Evolutionary conservation across 2,888 invertebrate genomes (phyloP).

Genomic region (Dynastes grantii): DNA sequence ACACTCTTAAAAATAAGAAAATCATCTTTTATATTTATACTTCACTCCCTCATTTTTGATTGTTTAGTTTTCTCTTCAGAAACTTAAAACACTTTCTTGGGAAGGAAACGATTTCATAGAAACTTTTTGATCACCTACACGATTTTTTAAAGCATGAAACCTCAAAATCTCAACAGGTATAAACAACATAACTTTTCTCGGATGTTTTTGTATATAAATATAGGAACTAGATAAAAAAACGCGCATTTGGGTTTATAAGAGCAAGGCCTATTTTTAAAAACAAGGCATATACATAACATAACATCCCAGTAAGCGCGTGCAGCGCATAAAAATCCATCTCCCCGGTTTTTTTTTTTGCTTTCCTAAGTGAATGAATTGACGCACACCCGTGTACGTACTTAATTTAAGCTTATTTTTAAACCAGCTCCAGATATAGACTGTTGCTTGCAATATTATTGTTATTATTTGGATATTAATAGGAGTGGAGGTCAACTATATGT

Average conservation of each 20-base stretch:
- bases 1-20: too few species aligned
- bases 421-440: background rate
- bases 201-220: constrained; percentile 24
- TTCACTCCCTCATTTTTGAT: too few species aligned
- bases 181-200: constrained; percentile 6
- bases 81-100: too few species aligned
- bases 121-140: too few species aligned
- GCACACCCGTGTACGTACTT: background rate
- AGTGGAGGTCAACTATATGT: background rate
- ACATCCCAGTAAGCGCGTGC: constrained; percentile 10
- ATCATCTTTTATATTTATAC: too few species aligned
- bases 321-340: constrained; percentile 25
- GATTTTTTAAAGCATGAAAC: too few species aligned
- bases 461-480: background rate
- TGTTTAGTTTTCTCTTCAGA: too few species aligned
- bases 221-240: background rate
- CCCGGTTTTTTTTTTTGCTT: background rate
- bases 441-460: background rate
- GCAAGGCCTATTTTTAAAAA: constrained; percentile 27
- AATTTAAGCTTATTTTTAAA: constrained; percentile 3
- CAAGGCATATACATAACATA: constrained; percentile 3
- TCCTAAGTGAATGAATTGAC: constrained; percentile 7
- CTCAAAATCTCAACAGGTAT: background rate
- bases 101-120: too few species aligned
- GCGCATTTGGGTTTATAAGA: constrained; percentile 14